phyloP scores from a whole-genome alignment of 2,113 vertebrate genomes.

The Stomatorhinus ivindoensis region DNA sequence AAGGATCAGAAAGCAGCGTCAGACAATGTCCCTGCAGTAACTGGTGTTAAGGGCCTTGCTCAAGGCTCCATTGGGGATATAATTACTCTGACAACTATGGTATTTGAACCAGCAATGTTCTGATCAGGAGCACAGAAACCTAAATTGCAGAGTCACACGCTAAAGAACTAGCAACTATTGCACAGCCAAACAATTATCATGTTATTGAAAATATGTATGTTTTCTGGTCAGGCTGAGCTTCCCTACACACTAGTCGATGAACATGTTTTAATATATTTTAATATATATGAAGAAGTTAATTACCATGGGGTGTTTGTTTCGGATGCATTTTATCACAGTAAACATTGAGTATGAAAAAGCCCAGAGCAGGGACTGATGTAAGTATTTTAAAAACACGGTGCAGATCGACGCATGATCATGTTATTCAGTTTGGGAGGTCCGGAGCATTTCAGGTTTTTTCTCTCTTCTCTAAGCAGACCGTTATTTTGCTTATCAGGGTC shows the following conservation, averaged over 20 bases:
- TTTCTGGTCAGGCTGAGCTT: not conserved
- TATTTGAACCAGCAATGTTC: not conserved
- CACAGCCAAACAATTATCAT: not conserved
- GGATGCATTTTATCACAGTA: not conserved
- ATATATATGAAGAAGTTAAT: not conserved
- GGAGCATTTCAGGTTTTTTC: not conserved
- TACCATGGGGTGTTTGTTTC: not conserved
- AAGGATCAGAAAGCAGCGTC: not conserved
- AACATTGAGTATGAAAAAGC: not conserved
- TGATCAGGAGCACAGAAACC: not conserved
- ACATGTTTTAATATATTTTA: too few species aligned
- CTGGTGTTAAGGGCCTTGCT: not conserved
- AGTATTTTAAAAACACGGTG: not conserved
- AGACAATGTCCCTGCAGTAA: not conserved
- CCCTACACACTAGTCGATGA: not conserved
- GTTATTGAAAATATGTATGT: not conserved
- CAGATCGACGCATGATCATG: not conserved
- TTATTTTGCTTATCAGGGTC: not conserved
- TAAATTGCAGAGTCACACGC: not conserved
- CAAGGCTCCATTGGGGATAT: not conserved
- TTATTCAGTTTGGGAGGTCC: not conserved
- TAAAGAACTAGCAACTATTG: not conserved
- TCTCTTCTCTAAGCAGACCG: not conserved
- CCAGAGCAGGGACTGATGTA: not conserved
- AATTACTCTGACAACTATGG: not conserved